A percentile compares a stretch with the other conserved stretches of the same genome.
These are phyloP conservation scores for Myodes glareolus DNA, from an alignment of 2,113 vertebrate species.

Conservation along the genomic window DNA sequence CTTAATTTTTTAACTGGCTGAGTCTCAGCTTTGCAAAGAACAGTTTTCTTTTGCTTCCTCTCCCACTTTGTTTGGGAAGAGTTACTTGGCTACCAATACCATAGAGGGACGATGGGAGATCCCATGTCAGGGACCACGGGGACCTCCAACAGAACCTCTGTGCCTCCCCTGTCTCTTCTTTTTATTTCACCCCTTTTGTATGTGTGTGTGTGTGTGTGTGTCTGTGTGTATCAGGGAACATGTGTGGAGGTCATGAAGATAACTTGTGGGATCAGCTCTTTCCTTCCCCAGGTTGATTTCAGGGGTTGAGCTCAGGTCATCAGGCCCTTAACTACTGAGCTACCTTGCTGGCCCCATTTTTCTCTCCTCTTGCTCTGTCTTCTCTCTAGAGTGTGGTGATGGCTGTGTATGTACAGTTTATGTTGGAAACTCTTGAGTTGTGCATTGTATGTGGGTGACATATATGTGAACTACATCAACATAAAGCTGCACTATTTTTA, in stretches of 20 bases:
- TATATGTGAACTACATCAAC: background rate
- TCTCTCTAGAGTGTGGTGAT: background rate
- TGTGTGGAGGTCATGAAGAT: background rate
- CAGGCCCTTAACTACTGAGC: too few relatives aligned
- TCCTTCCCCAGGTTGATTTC: background rate
- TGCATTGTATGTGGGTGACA: background rate
- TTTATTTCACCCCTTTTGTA: background rate
- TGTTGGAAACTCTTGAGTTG: background rate
- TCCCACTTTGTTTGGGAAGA: constrained; percentile 65
- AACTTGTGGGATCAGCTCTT: background rate
- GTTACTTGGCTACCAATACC: constrained; percentile 20
- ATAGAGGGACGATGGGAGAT: background rate
- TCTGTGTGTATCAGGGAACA: background rate
- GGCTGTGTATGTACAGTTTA: background rate
- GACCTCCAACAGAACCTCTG: fast-evolving
- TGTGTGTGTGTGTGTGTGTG: background rate
- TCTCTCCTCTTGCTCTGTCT: background rate
- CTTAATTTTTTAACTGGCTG: constrained; percentile 90
- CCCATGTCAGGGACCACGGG: background rate
- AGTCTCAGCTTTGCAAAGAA: constrained; percentile 84
- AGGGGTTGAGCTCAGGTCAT: background rate
- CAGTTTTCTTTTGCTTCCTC: constrained; percentile 72
- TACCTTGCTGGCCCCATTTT: background rate
- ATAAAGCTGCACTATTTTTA: background rate
- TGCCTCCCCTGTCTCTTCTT: background rate